Base-by-base conservation (phyloP, 2,797 vertebrate genomes). In the Aulostomus chinensis region DNA sequence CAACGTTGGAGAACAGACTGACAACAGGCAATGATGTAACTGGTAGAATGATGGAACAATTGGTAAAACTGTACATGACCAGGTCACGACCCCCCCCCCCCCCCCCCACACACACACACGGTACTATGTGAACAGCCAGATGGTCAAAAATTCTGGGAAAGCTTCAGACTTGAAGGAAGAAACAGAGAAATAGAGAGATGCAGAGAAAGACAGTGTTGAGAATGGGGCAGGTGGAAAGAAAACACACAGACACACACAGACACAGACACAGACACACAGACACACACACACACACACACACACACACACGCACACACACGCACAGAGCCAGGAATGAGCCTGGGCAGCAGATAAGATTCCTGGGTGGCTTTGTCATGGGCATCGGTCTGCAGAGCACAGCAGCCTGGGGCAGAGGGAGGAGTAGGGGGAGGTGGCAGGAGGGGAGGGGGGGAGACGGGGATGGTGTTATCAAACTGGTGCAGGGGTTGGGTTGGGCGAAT, bases 331-430 rank as follows among this genome's bases (percentile, higher is more conserved):
- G 66, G 68, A 82, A 76, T 76, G 68, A 83, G 86, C 73, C 89
- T 90, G 90, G 83, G 67, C 66, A 72, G 73, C 69, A 90, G 91
- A 92, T 92, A 92, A 90, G 87, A 91, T 90, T 91, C 90, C 89
- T 90, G 86, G 81, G 89, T 91, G 89, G 86, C 80, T 89, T 83
- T 83, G 76, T 81, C 57, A 64, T 78, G 73, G 85, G 86, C 76
- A 78, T 31, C 51, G 78, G 84, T 84, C 81, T 80, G 77, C 68
- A 78, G 69, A 76, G 70, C 79, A 75, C 82, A 74, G 74, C 73
- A 67, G 75, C 81, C 78, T 58, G 60, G 80, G 84, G 85, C 79
- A 76, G 47, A 63, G 48, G 83, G 82, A 78, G 67, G 76, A 62
- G 70, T 45, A 68, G 47, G 68, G 48, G 28, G 58, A 67, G 50